Percentiles rank a stretch among this genome's conserved stretches.
phyloP scores from a whole-genome alignment of 1,140 invertebrate species.

The Lutraria rhynchaena region DNA sequence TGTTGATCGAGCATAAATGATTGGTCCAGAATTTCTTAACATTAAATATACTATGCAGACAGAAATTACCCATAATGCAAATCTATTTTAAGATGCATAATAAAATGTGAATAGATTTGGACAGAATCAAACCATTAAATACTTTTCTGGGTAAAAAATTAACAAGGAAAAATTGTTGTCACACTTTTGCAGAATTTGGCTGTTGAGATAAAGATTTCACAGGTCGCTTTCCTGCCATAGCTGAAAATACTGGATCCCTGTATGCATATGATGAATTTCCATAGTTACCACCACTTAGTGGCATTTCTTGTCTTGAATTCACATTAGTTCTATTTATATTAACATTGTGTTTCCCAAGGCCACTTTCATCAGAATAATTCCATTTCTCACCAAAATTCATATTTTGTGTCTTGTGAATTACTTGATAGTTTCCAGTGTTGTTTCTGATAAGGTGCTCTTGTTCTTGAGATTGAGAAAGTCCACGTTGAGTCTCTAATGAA shows the following conservation, averaged over 20 bases:
- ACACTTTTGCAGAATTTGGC: constrained; percentile 58
- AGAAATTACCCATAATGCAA: no score
- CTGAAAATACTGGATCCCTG: constrained; percentile 53
- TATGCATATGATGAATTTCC: constrained; percentile 50
- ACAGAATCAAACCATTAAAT: no score
- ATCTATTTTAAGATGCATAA: no score
- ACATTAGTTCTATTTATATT: constrained; percentile 34
- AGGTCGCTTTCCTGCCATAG: constrained; percentile 55
- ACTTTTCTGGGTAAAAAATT: no score
- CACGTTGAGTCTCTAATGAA: constrained; percentile 16
- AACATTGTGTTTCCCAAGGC: background rate
- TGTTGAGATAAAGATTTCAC: constrained; percentile 55
- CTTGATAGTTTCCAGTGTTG: constrained; percentile 34
- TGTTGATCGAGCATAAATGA: no score
- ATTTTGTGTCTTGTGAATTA: constrained; percentile 11
- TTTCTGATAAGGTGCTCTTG: constrained; percentile 14
- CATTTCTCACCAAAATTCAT: background rate
- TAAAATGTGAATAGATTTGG: no score
- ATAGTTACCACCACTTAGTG: constrained; percentile 39
- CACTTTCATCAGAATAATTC: constrained; percentile 38
- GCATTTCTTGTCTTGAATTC: constrained; percentile 45
- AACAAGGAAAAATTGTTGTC: constrained; percentile 10
- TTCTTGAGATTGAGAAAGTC: constrained; percentile 12
- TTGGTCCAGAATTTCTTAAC: no score
- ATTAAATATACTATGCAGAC: no score